phyloP scores from a whole-genome alignment of 2,888 invertebrate genomes.

The Watsonalla binaria region DNA sequence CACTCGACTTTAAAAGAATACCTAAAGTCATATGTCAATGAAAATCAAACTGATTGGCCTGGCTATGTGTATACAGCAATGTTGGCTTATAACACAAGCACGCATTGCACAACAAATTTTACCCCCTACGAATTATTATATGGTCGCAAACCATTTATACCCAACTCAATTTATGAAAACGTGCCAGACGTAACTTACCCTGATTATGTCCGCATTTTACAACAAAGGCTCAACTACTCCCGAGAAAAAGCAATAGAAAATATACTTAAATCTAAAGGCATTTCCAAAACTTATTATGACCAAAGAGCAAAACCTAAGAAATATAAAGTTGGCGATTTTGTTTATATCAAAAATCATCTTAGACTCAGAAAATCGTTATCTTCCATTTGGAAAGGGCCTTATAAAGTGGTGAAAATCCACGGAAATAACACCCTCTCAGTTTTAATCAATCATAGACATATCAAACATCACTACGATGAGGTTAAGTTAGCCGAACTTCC shows the following conservation, averaged over 20 bases:
- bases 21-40: conserved; percentile 21
- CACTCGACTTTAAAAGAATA: conserved; percentile 29
- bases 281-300: conserved; percentile 26
- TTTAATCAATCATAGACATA: conserved; percentile 17
- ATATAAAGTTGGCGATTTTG: conserved; percentile 18
- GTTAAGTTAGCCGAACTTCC: conserved; percentile 6
- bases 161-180: conserved; percentile 16
- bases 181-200: conserved; percentile 11
- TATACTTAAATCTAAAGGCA: conserved; percentile 21
- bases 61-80: conserved; percentile 22
- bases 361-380: conserved; percentile 17
- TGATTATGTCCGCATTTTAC: conserved; percentile 24
- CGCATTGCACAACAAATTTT: conserved; percentile 21
- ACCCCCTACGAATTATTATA: conserved; percentile 40
- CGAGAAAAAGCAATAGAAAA: conserved; percentile 21
- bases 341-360: conserved; percentile 17
- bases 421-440: conserved; percentile 15
- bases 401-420: conserved; percentile 18
- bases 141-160: conserved; percentile 32
- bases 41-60: conserved; percentile 23
- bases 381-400: conserved; percentile 24
- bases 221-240: conserved; percentile 19
- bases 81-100: conserved; percentile 16
- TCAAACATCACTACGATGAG: conserved; percentile 15
- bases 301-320: conserved; percentile 2